Evolutionary conservation across 92 coral and sea anemone genomes (phyloP).

Genomic region (Porites cylindrica): DNA sequence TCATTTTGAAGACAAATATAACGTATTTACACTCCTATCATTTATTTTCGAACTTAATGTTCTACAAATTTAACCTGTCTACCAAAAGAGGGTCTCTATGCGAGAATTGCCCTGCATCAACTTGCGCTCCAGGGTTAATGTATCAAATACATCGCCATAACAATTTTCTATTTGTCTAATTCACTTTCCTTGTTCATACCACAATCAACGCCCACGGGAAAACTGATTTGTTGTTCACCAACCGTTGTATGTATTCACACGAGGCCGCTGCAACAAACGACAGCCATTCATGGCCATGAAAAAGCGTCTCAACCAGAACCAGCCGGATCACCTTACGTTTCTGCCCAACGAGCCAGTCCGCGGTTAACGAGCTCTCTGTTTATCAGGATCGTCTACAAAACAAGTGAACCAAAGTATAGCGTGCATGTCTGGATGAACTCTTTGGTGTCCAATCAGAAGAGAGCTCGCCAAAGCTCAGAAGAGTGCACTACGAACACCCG

Average conservation of each 20-base stretch:
- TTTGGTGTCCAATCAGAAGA: too few species aligned
- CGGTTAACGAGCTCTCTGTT: slow-evolving; percentile 91
- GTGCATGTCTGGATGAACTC: too few species aligned
- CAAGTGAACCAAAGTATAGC: not conserved
- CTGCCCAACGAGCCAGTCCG: slow-evolving; percentile 96
- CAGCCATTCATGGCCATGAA: slow-evolving; percentile 10
- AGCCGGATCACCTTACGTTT: slow-evolving; percentile 56
- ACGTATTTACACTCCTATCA: slow-evolving; percentile 15
- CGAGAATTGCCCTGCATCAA: not conserved
- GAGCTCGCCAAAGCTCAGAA: too few species aligned
- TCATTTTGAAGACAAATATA: slow-evolving; percentile 39
- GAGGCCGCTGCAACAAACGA: slow-evolving; percentile 2
- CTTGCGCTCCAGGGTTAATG: not conserved
- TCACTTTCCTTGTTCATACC: slow-evolving; percentile 13
- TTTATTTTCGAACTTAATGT: not conserved
- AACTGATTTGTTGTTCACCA: not conserved
- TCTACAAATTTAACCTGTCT: slow-evolving; percentile 3
- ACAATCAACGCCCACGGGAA: not conserved
- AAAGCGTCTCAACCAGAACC: not conserved
- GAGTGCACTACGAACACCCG: too few species aligned
- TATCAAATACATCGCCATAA: not conserved
- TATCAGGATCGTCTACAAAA: slow-evolving; percentile 83
- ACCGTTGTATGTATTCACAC: not conserved
- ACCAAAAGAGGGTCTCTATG: not conserved
- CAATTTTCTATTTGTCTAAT: slow-evolving; percentile 1